Conservation (phyloP, 1,140 invertebrate genomes). For the Eumeta japonica region DNA sequence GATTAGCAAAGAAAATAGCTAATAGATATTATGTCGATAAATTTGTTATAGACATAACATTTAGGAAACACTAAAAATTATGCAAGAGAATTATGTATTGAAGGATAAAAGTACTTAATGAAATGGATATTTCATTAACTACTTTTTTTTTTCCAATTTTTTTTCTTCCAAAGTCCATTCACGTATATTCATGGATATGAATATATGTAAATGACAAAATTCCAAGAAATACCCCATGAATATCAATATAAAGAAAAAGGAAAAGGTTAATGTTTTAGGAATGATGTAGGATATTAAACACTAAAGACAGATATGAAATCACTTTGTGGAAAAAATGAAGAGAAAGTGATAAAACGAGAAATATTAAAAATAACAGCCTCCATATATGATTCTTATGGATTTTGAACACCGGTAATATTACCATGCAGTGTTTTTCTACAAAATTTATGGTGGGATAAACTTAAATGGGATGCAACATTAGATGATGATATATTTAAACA, state of each 20-base stretch:
- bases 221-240: background rate
- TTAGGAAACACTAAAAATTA: background rate
- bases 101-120: too few relatives aligned
- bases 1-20: background rate
- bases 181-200: background rate
- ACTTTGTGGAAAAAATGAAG: background rate
- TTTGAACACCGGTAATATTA: background rate
- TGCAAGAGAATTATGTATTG: background rate
- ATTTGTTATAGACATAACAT: background rate
- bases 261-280: background rate
- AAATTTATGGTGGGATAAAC: background rate
- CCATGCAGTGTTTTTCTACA: background rate
- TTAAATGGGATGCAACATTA: background rate
- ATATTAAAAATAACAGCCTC: background rate
- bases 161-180: too few relatives aligned
- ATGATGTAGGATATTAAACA: background rate
- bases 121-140: too few relatives aligned
- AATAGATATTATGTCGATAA: background rate
- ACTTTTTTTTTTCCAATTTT: too few relatives aligned
- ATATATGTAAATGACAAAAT: background rate
- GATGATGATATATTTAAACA: background rate
- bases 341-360: background rate
- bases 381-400: constrained; percentile 1
- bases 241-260: background rate
- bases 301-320: constrained; percentile 1